Evolutionary conservation across 2,797 vertebrate genomes (phyloP), one percentile per base, ranked within the genome.

Genomic region (Hapalemur alaotrensis): DNA sequence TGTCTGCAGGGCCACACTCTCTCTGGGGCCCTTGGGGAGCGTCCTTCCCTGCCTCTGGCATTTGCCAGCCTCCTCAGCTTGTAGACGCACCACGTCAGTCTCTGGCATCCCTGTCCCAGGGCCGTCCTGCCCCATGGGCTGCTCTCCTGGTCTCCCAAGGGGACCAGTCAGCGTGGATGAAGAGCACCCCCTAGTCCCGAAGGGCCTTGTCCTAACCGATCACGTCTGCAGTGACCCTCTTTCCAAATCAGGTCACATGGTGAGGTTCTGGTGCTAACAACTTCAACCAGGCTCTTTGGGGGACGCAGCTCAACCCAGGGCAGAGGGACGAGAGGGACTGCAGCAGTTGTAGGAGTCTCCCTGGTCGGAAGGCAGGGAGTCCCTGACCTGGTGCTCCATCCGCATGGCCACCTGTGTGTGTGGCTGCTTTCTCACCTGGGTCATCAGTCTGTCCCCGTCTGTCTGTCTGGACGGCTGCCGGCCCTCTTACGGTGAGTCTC

Each of bases 1-100:
- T 0, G 4, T n/a, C 7, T 0, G 11, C 69, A 12, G 70, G 72
- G 22, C 1, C 0, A 1, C 5, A 0, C 3, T 4, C 6, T 18
- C 25, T 46, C 67, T 57, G 46, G 20, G 38, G 7, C n/a, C 18
- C 28, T 4, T 1, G 4, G 35, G 32, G 32, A 15, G 35, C 22
- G 0, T 1, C 8, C 43, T 9, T 17, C 4, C 9, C 13, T 2
- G 52, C 20, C 15, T 10, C 25, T 20, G 52, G 4, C 1, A 2
- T 23, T 38, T 2, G 15, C 25, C 0, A 0, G 43, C 10, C 28
- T 17, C 52, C 54, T 28, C 0, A 7, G 65, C 22, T 41, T 67
- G 35, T 10, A 28, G 30, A 6, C 10, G 1, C 20, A 3, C 2
- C 14, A 1, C 0, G 4, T 23, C 2, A 3, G 14, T 38, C 43